A percentile compares a stretch with the other conserved stretches of the same genome.
These are phyloP conservation scores for Augochlorella aurata DNA, from an alignment of 2,888 invertebrate genomes.

Conservation along the genomic window DNA sequence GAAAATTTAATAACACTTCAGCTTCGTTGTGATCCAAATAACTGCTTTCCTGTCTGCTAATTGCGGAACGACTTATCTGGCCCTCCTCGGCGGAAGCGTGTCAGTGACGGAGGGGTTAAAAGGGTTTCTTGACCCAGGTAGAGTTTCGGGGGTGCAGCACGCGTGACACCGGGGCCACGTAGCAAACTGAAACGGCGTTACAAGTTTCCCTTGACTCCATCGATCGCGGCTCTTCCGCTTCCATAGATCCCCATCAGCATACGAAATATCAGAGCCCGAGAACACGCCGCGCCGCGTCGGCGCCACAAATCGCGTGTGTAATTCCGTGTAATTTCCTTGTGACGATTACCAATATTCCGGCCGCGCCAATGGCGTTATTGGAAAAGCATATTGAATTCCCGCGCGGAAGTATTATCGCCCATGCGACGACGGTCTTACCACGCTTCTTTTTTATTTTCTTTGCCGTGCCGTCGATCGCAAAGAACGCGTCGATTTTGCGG, in stretches of 20 bases:
- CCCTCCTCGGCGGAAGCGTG: too few relatives aligned
- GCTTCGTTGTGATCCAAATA: too few relatives aligned
- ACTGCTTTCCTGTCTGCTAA: too few relatives aligned
- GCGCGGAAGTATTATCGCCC: constrained; percentile 18
- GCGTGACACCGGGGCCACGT: background rate
- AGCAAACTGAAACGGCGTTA: constrained; percentile 16
- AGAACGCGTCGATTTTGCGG: background rate
- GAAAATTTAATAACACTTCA: too few relatives aligned
- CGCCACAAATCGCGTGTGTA: constrained; percentile 27
- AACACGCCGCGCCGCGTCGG: constrained; percentile 31
- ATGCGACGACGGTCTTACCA: background rate
- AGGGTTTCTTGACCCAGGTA: background rate
- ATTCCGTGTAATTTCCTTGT: constrained; percentile 47
- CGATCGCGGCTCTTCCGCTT: constrained; percentile 51
- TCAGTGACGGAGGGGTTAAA: background rate
- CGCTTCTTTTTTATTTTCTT: background rate
- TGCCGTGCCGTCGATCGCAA: background rate
- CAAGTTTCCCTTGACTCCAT: constrained; percentile 34
- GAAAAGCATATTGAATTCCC: constrained; percentile 11
- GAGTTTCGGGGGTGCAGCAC: constrained; percentile 1
- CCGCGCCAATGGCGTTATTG: constrained; percentile 11
- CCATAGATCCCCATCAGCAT: constrained; percentile 43
- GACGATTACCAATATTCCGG: constrained; percentile 44
- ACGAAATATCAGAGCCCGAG: constrained; percentile 20
- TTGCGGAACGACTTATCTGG: too few relatives aligned